These are phyloP conservation scores for Drosophila bunnanda DNA, from an alignment of 2,888 invertebrate species.

Conservation along the genomic window DNA sequence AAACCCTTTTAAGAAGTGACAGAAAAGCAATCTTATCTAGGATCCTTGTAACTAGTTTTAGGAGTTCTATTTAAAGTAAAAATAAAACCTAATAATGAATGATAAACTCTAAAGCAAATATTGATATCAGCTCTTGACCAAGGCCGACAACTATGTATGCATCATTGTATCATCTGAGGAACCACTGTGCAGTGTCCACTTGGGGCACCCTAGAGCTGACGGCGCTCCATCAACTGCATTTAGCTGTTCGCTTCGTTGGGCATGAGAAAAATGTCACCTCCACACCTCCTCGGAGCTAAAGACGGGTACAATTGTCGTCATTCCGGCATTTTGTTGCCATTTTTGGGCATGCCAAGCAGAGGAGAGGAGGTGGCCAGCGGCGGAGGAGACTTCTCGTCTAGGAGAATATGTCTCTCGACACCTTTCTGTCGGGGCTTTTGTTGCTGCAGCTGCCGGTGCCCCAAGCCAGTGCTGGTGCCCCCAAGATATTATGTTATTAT, in stretches of 20 bases:
- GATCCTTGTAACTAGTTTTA: too few species aligned
- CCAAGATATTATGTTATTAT: conserved; percentile 78
- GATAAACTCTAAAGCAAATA: too few species aligned
- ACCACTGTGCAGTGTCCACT: conserved; percentile 13
- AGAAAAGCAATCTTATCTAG: too few species aligned
- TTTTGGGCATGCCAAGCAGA: conserved; percentile 26
- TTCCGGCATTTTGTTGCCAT: conserved; percentile 45
- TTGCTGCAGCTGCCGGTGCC: conserved; percentile 26
- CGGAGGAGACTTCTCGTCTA: conserved; percentile 5
- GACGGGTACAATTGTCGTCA: conserved; percentile 47
- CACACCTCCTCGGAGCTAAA: conserved; percentile 30
- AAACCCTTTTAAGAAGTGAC: too few species aligned
- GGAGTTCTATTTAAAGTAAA: too few species aligned
- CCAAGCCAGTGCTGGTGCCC: conserved; percentile 18
- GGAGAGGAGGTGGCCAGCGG: not conserved
- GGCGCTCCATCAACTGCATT: conserved; percentile 49
- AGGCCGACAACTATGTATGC: not conserved
- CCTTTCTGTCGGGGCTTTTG: conserved; percentile 45
- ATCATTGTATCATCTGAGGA: not conserved
- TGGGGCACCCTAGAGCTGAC: conserved; percentile 19
- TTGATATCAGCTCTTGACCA: too few species aligned
- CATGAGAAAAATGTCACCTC: conserved; percentile 74
- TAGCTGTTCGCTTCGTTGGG: conserved; percentile 57
- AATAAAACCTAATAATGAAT: too few species aligned
- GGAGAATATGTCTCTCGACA: conserved; percentile 52